These are phyloP conservation scores for Drosophila sucinea DNA, from an alignment of 1,140 invertebrate genomes.

Conservation along the genomic window DNA sequence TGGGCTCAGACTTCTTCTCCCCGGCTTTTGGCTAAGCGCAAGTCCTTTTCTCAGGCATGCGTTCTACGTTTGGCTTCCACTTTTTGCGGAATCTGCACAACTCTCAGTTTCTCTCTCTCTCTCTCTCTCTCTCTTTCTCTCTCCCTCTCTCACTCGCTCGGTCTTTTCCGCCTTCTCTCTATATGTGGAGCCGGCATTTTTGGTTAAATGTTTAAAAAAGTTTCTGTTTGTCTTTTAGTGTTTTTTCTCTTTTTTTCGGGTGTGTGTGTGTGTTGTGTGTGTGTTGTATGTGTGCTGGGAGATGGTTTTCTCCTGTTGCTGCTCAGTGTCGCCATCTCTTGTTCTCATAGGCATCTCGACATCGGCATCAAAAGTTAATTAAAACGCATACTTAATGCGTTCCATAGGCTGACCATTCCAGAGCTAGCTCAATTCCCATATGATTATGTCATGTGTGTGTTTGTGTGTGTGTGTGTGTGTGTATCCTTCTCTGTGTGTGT, in stretches of 20 bases:
- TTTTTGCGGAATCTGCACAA: slow-evolving; percentile 56
- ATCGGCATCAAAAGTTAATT: slow-evolving; percentile 69
- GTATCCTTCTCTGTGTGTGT: not conserved
- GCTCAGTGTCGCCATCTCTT: slow-evolving; percentile 24
- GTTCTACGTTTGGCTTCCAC: slow-evolving; percentile 37
- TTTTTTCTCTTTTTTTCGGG: not conserved
- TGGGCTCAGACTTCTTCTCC: slow-evolving; percentile 28
- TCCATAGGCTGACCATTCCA: slow-evolving; percentile 17
- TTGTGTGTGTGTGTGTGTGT: not conserved
- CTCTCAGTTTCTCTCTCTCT: not conserved
- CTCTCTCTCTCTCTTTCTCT: not conserved
- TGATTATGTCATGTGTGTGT: not conserved
- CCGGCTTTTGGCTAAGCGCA: slow-evolving; percentile 56
- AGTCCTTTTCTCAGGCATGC: slow-evolving; percentile 38
- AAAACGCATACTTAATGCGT: slow-evolving; percentile 73
- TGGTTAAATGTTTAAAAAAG: slow-evolving; percentile 7
- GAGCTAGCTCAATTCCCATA: slow-evolving; percentile 11
- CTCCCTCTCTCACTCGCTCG: not conserved
- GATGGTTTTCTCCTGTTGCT: slow-evolving; percentile 38
- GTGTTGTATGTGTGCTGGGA: not conserved
- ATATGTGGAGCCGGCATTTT: not conserved
- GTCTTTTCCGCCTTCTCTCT: not conserved
- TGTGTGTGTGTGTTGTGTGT: not conserved
- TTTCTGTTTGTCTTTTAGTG: not conserved
- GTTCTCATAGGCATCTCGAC: slow-evolving; percentile 17